Evolutionary conservation across 2,113 vertebrate genomes (phyloP).

Genomic region (Antechinus stuartii): DNA sequence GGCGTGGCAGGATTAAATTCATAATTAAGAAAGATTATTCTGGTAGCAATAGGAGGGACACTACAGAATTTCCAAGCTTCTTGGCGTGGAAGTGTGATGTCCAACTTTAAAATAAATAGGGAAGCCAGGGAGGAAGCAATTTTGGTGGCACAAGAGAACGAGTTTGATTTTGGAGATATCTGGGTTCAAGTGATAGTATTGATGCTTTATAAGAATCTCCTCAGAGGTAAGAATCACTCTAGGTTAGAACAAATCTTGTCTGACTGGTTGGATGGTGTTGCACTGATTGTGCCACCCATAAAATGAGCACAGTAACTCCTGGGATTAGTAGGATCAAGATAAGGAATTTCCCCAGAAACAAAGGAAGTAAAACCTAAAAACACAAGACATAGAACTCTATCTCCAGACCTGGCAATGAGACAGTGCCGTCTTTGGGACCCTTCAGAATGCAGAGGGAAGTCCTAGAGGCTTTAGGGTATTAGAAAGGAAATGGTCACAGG

Average conservation of each 20-base stretch:
- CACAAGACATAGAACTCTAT: not conserved
- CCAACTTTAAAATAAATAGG: not conserved
- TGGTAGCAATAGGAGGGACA: not conserved
- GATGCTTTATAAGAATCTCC: not conserved
- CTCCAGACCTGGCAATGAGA: not conserved
- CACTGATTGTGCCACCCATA: not conserved
- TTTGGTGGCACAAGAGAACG: not conserved
- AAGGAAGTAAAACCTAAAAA: not conserved
- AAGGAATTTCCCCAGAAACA: not conserved
- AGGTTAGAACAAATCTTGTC: not conserved
- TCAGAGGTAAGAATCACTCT: not conserved
- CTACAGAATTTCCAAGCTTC: not conserved
- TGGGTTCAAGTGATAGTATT: not conserved
- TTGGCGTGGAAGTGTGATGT: not conserved
- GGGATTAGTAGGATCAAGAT: not conserved
- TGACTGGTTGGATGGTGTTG: not conserved
- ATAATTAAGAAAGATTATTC: not conserved
- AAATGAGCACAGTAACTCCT: not conserved
- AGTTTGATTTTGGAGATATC: not conserved
- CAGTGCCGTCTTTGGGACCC: not conserved
- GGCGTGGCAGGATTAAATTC: not conserved
- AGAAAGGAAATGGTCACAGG: not conserved
- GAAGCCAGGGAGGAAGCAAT: not conserved
- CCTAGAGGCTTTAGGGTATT: not conserved
- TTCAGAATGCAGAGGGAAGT: not conserved